Conservation (phyloP, 1,140 invertebrate genomes). For the Pseudomyrmex sp. region DNA sequence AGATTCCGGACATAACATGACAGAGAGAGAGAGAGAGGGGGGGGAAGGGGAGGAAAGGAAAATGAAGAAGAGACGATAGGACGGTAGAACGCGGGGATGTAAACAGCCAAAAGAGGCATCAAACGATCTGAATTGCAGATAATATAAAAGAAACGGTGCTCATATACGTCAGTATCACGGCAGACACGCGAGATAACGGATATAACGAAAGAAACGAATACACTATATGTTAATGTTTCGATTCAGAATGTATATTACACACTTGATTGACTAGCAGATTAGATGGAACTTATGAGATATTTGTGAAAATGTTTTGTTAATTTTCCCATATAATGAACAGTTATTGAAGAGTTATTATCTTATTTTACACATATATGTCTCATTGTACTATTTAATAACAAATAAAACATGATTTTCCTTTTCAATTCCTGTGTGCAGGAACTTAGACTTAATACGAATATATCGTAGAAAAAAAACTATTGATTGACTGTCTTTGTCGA, state of each 20-base stretch:
- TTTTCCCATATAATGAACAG: background rate
- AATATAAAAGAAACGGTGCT: conserved; percentile 24
- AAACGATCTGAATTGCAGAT: conserved; percentile 20
- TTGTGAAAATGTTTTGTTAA: conserved; percentile 4
- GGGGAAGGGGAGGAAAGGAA: conserved; percentile 6
- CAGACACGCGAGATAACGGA: conserved; percentile 26
- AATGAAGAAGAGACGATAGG: conserved; percentile 17
- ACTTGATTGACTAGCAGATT: background rate
- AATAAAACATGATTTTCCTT: too few relatives aligned
- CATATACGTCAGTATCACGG: background rate
- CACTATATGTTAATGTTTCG: conserved; percentile 18
- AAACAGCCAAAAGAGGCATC: background rate
- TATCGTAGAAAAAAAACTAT: too few relatives aligned
- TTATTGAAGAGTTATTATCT: background rate
- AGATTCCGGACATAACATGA: conserved; percentile 73
- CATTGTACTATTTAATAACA: too few relatives aligned
- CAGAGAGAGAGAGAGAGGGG: conserved; percentile 37
- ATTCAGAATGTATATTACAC: conserved; percentile 14
- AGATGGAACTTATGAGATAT: conserved; percentile 4
- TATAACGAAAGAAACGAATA: conserved; percentile 21
- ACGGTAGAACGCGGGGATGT: background rate
- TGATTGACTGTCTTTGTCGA: background rate
- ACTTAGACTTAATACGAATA: too few relatives aligned
- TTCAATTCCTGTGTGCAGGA: too few relatives aligned
- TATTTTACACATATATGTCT: background rate